These are phyloP conservation scores for pig (Sus scrofa) DNA, from an alignment of 2,113 vertebrate species.

Conservation along the genomic window T2T-Sscrofa CM000819.6:89769001-89769500, in stretches of 20 bases:
- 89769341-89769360: too few species aligned
- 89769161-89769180: not conserved
- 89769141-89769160: fast-evolving
- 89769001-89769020: not conserved
- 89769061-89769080: not conserved
- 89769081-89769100: not conserved
- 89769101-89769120: not conserved
- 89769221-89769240: not conserved
- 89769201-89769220: not conserved
- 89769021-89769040: not conserved
- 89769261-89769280: not conserved
- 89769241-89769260: not conserved
- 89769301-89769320: not conserved
- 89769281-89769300: not conserved
- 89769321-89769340: not conserved
- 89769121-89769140: not conserved
- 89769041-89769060: not conserved
- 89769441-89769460: too few species aligned
- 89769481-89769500: too few species aligned
- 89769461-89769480: too few species aligned
- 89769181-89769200: not conserved
- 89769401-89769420: not conserved
- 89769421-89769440: too few species aligned
- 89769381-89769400: not conserved
- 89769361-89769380: not conserved